Percentiles rank a stretch among this genome's conserved stretches.
Evolutionary conservation across 2,888 invertebrate genomes (phyloP).

Genomic region (Cosmia pyralina): DNA sequence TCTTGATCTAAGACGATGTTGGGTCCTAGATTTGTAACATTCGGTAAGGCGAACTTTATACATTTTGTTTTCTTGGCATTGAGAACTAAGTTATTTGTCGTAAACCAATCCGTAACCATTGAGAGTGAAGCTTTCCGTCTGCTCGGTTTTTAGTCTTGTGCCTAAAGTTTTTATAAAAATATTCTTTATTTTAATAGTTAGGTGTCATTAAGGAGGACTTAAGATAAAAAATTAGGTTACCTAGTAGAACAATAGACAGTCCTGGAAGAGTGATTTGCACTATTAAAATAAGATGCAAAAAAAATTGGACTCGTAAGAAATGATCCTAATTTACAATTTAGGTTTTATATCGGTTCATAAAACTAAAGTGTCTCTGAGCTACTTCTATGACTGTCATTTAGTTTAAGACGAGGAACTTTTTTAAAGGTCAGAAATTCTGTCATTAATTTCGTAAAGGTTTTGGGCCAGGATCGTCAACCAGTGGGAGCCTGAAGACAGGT

Average conservation of each 20-base stretch:
- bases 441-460: background rate
- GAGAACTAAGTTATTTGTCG: too few species aligned
- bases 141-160: too few species aligned
- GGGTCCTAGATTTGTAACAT: too few species aligned
- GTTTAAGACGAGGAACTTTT: background rate
- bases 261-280: background rate
- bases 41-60: too few species aligned
- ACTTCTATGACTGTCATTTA: background rate
- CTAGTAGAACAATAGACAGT: background rate
- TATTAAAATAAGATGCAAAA: constrained; percentile 22
- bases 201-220: background rate
- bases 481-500: background rate
- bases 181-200: background rate
- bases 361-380: background rate
- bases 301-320: constrained; percentile 1
- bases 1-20: too few species aligned
- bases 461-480: background rate
- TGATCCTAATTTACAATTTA: constrained; percentile 1
- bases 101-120: too few species aligned
- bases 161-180: background rate
- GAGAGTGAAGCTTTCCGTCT: too few species aligned
- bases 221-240: constrained; percentile 10
- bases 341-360: background rate
- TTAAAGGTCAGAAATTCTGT: background rate
- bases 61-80: too few species aligned